These are phyloP conservation scores for Microcebus ravelobensis DNA, from an alignment of 2,113 vertebrate species.

Conservation along the genomic window DNA sequence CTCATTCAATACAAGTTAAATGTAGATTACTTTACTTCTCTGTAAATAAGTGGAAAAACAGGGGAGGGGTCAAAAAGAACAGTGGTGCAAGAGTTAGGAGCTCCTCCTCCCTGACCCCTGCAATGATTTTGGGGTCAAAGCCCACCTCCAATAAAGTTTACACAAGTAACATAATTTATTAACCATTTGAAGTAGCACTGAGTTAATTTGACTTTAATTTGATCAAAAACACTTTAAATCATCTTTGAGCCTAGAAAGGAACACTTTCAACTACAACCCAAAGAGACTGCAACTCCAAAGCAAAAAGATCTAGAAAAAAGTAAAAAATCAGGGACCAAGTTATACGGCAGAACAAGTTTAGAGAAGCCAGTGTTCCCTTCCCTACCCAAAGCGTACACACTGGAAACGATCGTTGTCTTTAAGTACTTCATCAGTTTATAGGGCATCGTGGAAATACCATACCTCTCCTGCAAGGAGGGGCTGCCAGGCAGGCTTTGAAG, in stretches of 20 bases:
- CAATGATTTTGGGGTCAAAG: not conserved
- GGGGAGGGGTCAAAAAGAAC: not conserved
- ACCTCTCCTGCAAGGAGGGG: not conserved
- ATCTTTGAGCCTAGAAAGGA: constrained; percentile 71
- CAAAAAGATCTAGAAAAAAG: not conserved
- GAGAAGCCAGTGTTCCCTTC: not conserved
- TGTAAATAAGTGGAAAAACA: not conserved
- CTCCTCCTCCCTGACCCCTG: not conserved
- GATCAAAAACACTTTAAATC: constrained; percentile 60
- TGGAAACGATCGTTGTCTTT: not conserved
- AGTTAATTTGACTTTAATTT: constrained; percentile 72
- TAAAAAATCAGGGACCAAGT: not conserved
- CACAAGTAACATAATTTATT: constrained; percentile 69
- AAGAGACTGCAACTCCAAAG: not conserved
- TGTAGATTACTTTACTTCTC: not conserved
- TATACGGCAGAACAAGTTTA: not conserved
- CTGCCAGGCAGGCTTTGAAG: not conserved
- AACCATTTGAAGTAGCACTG: constrained; percentile 56
- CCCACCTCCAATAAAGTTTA: constrained; percentile 70
- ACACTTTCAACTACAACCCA: constrained; percentile 42
- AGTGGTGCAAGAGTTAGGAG: not conserved
- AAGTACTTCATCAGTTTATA: not conserved
- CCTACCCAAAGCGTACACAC: not conserved
- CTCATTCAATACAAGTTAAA: not conserved
- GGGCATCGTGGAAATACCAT: not conserved